Evolutionary conservation across 2,113 vertebrate species (phyloP).

Genomic region (Apeltes quadracus): DNA sequence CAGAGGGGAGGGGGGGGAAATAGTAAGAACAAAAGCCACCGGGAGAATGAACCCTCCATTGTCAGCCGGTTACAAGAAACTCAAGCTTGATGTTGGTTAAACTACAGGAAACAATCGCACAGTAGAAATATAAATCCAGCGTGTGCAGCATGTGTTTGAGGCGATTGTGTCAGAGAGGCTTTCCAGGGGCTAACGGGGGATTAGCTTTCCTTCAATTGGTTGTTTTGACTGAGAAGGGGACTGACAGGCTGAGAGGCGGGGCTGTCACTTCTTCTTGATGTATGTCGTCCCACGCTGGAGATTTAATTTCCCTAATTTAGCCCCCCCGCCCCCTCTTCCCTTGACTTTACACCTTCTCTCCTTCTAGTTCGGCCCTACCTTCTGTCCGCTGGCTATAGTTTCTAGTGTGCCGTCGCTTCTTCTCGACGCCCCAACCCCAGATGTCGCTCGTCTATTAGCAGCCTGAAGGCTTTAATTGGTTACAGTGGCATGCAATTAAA

Average conservation of each 20-base stretch:
- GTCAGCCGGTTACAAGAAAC: neutral
- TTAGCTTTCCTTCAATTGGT: conserved; percentile 75
- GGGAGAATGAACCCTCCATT: neutral
- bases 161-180: conserved; percentile 25
- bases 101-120: neutral
- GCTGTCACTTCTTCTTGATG: conserved; percentile 68
- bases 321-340: neutral
- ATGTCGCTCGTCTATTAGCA: conserved; percentile 28
- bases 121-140: neutral
- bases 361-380: conserved; percentile 28
- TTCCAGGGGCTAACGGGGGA: conserved; percentile 62
- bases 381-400: conserved; percentile 31
- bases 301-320: conserved; percentile 80
- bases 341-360: conserved; percentile 25
- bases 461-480: conserved; percentile 33
- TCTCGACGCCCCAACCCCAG: conserved; percentile 10
- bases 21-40: neutral
- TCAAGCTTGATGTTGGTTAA: neutral
- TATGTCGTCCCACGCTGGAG: conserved; percentile 61
- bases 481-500: conserved; percentile 32
- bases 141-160: neutral
- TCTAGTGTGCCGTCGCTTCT: neutral
- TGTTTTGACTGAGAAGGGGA: conserved; percentile 60
- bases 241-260: conserved; percentile 72
- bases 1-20: no score